A percentile compares a stretch with the other conserved stretches of the same genome.
Conservation (phyloP, 64 coral and sea anemone genomes). For the Astreopora myriophthalma region DNA sequence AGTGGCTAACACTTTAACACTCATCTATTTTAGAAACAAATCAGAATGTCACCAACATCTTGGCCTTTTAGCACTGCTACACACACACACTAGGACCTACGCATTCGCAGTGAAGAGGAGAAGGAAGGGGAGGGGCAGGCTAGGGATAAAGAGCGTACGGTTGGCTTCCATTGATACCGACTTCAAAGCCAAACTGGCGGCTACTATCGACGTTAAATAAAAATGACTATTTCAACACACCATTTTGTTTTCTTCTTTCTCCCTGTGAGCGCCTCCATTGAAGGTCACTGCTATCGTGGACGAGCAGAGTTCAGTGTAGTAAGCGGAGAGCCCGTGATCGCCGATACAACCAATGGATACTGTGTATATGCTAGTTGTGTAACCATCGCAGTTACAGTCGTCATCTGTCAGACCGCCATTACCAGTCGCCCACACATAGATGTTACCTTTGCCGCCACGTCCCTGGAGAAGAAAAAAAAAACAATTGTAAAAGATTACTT, state of each 20-base stretch:
- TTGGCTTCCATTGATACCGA: too few relatives aligned
- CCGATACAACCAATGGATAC: constrained; percentile 86
- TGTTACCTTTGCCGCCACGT: constrained; percentile 83
- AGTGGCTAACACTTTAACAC: too few relatives aligned
- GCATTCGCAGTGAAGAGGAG: too few relatives aligned
- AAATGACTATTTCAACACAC: background rate
- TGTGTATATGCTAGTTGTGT: constrained; percentile 92
- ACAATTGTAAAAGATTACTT: too few relatives aligned
- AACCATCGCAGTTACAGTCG: constrained; percentile 90
- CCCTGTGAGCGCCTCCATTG: constrained; percentile 84
- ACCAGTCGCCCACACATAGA: constrained; percentile 90
- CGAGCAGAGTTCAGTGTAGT: constrained; percentile 89
- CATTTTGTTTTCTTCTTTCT: constrained; percentile 89
- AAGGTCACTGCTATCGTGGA: constrained; percentile 91
- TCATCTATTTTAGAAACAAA: too few relatives aligned
- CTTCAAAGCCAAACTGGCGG: too few relatives aligned
- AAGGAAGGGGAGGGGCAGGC: too few relatives aligned
- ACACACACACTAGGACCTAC: too few relatives aligned
- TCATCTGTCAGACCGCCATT: constrained; percentile 92
- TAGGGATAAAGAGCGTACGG: too few relatives aligned
- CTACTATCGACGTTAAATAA: too few relatives aligned
- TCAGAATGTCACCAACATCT: too few relatives aligned
- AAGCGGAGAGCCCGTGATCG: constrained; percentile 88
- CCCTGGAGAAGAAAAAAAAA: constrained; percentile 55
- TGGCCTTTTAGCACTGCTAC: too few relatives aligned